phyloP scores from a whole-genome alignment of 2,797 vertebrate species.

The Enteromius unitaeniatus region DNA sequence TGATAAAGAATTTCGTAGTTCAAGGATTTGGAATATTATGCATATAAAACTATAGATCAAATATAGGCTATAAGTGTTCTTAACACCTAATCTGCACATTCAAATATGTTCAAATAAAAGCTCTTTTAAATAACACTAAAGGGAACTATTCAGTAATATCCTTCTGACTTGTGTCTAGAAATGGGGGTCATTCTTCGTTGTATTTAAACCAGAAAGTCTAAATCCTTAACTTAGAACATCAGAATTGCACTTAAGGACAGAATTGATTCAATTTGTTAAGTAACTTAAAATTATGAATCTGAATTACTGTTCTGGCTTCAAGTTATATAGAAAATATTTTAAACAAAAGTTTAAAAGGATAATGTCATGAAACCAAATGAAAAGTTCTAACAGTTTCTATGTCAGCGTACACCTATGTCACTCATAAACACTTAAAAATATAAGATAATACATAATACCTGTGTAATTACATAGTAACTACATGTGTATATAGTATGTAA shows the following conservation, averaged over 20 bases:
- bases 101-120: background rate
- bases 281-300: too few species aligned
- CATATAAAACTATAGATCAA: background rate
- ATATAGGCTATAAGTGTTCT: background rate
- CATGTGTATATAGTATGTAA: too few species aligned
- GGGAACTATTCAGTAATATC: background rate
- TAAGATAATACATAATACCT: too few species aligned
- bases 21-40: conserved; percentile 19
- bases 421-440: too few species aligned
- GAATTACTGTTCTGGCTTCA: too few species aligned
- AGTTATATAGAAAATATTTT: too few species aligned
- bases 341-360: too few species aligned
- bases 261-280: too few species aligned
- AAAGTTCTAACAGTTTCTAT: too few species aligned
- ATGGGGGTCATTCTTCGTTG: background rate
- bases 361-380: too few species aligned
- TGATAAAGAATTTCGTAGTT: background rate
- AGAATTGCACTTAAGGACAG: background rate
- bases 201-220: background rate
- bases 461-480: too few species aligned
- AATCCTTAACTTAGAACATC: background rate
- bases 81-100: background rate
- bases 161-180: background rate
- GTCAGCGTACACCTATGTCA: too few species aligned
- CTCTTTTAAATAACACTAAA: background rate